These are phyloP conservation scores for Struthio camelus DNA, from an alignment of 2,113 vertebrate genomes.

Conservation along the genomic window DNA sequence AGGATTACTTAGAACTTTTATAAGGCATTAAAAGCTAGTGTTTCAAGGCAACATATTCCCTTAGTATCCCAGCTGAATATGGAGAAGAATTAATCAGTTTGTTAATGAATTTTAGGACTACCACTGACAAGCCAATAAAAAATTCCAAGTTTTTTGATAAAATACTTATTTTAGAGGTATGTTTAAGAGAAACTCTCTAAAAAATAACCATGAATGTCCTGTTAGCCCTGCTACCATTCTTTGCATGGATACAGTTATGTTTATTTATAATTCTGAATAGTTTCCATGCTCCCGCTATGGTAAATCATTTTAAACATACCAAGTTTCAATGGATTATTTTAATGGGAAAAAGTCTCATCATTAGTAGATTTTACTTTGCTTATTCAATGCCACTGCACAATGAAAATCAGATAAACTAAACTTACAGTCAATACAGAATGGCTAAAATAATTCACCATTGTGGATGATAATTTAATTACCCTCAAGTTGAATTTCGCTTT, in stretches of 20 bases:
- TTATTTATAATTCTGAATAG: background rate
- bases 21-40: background rate
- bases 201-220: background rate
- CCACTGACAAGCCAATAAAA: background rate
- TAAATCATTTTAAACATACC: background rate
- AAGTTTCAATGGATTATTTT: background rate
- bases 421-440: background rate
- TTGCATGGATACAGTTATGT: background rate
- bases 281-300: background rate
- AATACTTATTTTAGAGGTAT: background rate
- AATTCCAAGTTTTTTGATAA: background rate
- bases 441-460: background rate
- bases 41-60: background rate
- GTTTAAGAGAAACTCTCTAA: background rate
- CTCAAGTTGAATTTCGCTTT: background rate
- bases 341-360: background rate
- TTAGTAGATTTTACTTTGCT: background rate
- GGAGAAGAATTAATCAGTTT: background rate
- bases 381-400: background rate
- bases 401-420: background rate
- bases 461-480: slow-evolving; percentile 11
- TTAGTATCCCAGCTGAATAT: background rate
- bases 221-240: background rate
- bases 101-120: background rate
- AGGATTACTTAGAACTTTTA: background rate